Base-by-base conservation (phyloP, 2,888 invertebrate species). In the Euproctis similis region DNA sequence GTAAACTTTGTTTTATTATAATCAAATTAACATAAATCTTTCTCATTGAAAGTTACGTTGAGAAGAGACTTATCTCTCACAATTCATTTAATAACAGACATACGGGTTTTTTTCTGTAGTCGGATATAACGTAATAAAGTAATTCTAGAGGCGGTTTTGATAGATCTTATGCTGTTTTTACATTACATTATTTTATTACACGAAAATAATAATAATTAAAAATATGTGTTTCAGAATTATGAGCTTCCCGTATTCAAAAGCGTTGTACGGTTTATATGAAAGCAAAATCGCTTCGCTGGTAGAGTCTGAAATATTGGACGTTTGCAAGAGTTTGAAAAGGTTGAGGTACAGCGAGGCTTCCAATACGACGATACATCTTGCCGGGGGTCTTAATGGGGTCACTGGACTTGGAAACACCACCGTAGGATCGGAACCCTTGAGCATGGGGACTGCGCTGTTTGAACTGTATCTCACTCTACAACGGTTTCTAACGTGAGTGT, bases 381-480 rank as follows among this genome's bases (percentile, higher is more conserved):
- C 85, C 1, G 87, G 86, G 1, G 87, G 87, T 1, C 46, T 85
- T 7, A 85, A 84, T 17, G 87, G 88, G 8, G 85, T 75, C 9
- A 76, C 87, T 1, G 78, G 78, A 0, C 12, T 86, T 6, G 86
- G 86, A 0, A 53, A 74, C 1, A 69, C 84, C 1, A 61, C 71
- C 1, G 76, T 85, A 0, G 86, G 87, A 3, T 72, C 86, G 8
- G 91, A 92, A 42, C 90, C 92, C 8, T 73, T 95, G 20, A 88
- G 90, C 1, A 90, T 94, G 86, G 95, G 95, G 0, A 96, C 96
- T 1, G 92, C 93, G 2, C 78, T 98, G 27, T 96, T 98, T 70
- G 96, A 97, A 70, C 85, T 98, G 5, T 98, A 98, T 73, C 87
- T 98, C 41, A 90, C 94, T 1, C 75, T 98, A 30, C 96, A 97